phyloP scores from a whole-genome alignment of 2,113 vertebrate genomes.

The Zosterops borbonicus region DNA sequence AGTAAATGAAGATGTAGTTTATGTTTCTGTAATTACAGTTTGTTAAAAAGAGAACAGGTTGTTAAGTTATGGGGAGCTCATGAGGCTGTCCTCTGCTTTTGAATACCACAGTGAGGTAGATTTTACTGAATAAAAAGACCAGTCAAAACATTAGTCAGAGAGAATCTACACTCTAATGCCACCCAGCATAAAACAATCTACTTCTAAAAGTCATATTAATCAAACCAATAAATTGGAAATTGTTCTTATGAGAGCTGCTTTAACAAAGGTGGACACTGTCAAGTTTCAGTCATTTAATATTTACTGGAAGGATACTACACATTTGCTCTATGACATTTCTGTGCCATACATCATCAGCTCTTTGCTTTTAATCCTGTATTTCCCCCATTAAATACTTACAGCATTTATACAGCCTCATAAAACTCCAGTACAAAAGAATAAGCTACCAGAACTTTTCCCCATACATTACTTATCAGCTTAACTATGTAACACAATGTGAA shows the following conservation, averaged over 20 bases:
- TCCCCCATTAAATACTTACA: slow-evolving; percentile 29
- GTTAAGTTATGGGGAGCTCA: not conserved
- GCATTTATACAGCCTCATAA: slow-evolving; percentile 45
- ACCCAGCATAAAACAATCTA: not conserved
- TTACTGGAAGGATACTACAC: not conserved
- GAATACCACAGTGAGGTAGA: not conserved
- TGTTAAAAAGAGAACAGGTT: slow-evolving; percentile 23
- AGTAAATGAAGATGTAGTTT: slow-evolving; percentile 31
- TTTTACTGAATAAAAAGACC: not conserved
- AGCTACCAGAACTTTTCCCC: slow-evolving; percentile 25
- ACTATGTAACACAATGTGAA: slow-evolving; percentile 44
- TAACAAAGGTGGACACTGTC: not conserved
- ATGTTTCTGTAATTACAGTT: slow-evolving; percentile 47
- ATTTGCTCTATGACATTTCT: not conserved
- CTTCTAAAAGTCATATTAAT: not conserved
- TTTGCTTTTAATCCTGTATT: slow-evolving; percentile 18
- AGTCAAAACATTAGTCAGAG: not conserved
- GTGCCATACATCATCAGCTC: not conserved
- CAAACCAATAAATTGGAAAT: not conserved
- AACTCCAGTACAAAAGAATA: slow-evolving; percentile 38
- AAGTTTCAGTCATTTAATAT: not conserved
- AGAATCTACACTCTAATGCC: not conserved
- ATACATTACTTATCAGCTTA: slow-evolving; percentile 49
- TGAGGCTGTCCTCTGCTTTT: slow-evolving; percentile 5
- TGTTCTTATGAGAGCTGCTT: not conserved